Evolutionary conservation across 2,888 invertebrate genomes (phyloP).

Genomic region (Aphidius colemani): DNA sequence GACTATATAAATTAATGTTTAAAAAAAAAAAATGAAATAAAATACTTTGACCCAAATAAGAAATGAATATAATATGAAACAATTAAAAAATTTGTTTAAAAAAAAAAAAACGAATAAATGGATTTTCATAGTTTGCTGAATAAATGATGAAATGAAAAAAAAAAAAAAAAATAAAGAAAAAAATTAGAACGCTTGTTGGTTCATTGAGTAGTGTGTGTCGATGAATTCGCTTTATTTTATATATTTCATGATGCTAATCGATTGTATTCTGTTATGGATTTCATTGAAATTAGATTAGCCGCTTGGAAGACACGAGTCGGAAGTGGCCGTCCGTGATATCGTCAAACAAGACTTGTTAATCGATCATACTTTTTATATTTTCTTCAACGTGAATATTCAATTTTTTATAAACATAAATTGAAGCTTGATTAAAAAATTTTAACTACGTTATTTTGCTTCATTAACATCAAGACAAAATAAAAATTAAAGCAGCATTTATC

Average conservation of each 20-base stretch:
- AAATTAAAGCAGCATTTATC: no score
- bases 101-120: background rate
- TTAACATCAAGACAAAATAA: no score
- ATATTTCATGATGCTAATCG: slow-evolving; percentile 30
- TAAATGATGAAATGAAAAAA: background rate
- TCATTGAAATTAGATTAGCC: slow-evolving; percentile 48
- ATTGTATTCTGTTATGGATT: slow-evolving; percentile 38
- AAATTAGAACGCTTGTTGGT: no score
- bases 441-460: no score
- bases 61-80: no score
- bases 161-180: background rate
- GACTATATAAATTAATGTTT: no score
- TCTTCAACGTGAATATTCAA: background rate
- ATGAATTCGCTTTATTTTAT: background rate
- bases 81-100: background rate
- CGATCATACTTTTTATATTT: no score
- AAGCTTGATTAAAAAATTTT: background rate
- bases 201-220: background rate
- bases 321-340: slow-evolving; percentile 24
- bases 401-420: background rate
- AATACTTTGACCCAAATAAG: no score
- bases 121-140: no score
- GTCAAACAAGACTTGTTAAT: no score
- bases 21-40: no score
- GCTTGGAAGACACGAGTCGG: slow-evolving; percentile 34